Evolutionary conservation across 1,140 invertebrate genomes (phyloP).

Genomic region (Leptinotarsa defecta): DNA sequence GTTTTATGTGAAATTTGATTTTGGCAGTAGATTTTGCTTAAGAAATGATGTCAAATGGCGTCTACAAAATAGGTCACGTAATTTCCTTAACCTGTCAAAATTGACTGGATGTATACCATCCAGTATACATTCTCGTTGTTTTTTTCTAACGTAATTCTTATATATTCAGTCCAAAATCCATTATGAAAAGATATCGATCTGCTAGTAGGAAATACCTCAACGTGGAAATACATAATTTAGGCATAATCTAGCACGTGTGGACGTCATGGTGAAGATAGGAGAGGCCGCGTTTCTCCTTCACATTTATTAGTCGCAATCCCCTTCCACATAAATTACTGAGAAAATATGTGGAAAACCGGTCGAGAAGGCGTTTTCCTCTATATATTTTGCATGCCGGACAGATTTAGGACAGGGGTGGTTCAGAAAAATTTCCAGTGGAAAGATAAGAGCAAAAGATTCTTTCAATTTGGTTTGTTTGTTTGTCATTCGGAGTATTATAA

Average conservation of each 20-base stretch:
- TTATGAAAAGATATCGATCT: neutral
- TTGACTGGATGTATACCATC: too few species aligned
- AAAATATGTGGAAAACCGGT: slow-evolving; percentile 8
- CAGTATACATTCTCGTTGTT: too few species aligned
- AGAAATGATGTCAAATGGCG: too few species aligned
- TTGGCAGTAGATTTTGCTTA: too few species aligned
- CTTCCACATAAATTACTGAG: slow-evolving; percentile 5
- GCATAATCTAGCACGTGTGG: slow-evolving; percentile 7
- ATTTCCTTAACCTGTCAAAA: too few species aligned
- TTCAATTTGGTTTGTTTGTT: neutral
- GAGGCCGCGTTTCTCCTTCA: neutral
- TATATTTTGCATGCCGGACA: neutral
- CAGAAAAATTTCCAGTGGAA: neutral
- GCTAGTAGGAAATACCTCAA: neutral
- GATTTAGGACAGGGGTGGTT: neutral
- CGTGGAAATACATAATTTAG: slow-evolving; percentile 6
- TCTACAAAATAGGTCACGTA: too few species aligned
- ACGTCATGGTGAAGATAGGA: neutral
- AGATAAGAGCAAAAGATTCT: neutral
- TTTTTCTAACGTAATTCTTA: neutral
- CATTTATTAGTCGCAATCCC: slow-evolving; percentile 8
- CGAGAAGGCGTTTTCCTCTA: neutral
- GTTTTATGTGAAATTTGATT: too few species aligned
- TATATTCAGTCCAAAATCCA: neutral
- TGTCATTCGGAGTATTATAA: too few species aligned